These are phyloP conservation scores for Ostrea edulis DNA, from an alignment of 1,140 invertebrate genomes.

Conservation along the genomic window DNA sequence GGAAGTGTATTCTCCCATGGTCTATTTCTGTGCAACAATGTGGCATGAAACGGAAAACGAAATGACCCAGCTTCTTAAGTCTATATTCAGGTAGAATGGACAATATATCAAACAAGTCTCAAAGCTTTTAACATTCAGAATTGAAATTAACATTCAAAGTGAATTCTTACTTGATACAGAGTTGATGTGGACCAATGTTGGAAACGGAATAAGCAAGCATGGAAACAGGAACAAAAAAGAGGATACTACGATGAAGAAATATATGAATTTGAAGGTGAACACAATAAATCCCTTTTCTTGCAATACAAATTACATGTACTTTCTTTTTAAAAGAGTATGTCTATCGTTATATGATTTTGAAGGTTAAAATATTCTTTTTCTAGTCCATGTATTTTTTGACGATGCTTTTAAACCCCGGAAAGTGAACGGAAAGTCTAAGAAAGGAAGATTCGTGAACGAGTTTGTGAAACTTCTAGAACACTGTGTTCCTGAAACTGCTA, in stretches of 20 bases:
- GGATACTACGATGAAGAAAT: neutral
- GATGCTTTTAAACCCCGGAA: constrained; percentile 34
- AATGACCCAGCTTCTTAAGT: constrained; percentile 80
- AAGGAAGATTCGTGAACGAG: neutral
- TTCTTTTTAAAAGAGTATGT: neutral
- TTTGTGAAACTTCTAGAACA: constrained; percentile 8
- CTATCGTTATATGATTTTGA: neutral
- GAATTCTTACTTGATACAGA: neutral
- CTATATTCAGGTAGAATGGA: constrained; percentile 76
- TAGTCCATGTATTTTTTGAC: constrained; percentile 35
- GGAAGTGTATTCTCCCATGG: constrained; percentile 24
- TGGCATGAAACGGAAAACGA: constrained; percentile 80
- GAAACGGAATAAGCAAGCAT: neutral
- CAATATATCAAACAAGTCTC: neutral
- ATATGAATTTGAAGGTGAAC: constrained; percentile 1
- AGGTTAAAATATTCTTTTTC: neutral
- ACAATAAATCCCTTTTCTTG: neutral
- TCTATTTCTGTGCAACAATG: constrained; percentile 81
- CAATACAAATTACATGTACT: neutral
- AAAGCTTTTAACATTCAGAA: neutral
- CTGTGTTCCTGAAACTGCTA: constrained; percentile 1
- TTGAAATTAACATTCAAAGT: neutral
- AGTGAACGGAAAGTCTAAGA: neutral
- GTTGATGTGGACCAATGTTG: constrained; percentile 9
- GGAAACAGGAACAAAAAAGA: neutral